Percentiles rank a stretch among this genome's conserved stretches.
Evolutionary conservation across 2,113 vertebrate species (phyloP).

Genomic region (Cyrtonyx montezumae): DNA sequence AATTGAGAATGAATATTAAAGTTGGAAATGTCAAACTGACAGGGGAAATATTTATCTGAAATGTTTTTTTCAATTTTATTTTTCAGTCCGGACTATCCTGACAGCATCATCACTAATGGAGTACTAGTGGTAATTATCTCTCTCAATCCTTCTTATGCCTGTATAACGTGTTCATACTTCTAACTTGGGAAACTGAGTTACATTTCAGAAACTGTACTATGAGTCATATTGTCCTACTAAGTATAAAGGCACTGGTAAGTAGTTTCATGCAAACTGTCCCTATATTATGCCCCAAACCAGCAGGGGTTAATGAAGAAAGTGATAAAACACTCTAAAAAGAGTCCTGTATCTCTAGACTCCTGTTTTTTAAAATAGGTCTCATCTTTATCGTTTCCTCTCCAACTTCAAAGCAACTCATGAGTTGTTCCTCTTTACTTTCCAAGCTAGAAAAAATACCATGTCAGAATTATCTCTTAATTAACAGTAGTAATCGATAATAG

Average conservation of each 20-base stretch:
- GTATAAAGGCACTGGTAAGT: not conserved
- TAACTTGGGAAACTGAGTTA: not conserved
- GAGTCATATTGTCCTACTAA: not conserved
- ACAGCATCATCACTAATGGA: constrained; percentile 81
- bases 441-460: not conserved
- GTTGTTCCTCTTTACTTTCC: not conserved
- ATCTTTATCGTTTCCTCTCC: not conserved
- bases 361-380: not conserved
- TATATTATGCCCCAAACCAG: not conserved
- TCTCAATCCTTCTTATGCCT: not conserved
- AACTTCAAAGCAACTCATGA: not conserved
- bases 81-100: constrained; percentile 74
- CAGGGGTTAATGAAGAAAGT: not conserved
- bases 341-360: fast-evolving
- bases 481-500: not conserved
- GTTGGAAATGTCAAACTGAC: not conserved
- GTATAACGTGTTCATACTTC: not conserved
- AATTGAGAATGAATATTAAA: not conserved
- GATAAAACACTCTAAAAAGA: not conserved
- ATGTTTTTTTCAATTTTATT: constrained; percentile 1
- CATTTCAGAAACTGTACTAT: not conserved
- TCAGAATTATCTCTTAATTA: not conserved
- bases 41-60: not conserved
- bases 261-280: not conserved
- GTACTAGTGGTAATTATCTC: constrained; percentile 82